These are phyloP conservation scores for Lepus americanus DNA, from an alignment of 2,113 vertebrate genomes.

Conservation along the genomic window DNA sequence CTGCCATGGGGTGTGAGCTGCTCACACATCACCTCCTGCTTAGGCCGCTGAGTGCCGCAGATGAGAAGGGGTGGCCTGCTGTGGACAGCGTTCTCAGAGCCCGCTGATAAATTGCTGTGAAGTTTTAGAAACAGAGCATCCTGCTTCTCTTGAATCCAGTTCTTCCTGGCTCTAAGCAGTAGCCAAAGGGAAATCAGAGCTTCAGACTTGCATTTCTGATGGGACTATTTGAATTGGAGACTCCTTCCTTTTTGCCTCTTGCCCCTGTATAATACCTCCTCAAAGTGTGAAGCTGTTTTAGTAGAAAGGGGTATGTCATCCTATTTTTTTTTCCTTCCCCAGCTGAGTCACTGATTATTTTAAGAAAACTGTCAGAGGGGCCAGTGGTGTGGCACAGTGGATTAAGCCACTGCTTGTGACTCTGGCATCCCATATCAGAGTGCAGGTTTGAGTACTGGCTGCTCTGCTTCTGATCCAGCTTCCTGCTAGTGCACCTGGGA, in stretches of 20 bases:
- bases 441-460: too few relatives aligned
- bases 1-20: background rate
- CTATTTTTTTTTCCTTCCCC: background rate
- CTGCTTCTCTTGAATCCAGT: background rate
- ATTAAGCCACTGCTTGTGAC: too few relatives aligned
- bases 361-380: too few relatives aligned
- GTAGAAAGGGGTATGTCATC: background rate
- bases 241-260: background rate
- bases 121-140: background rate
- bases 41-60: too few relatives aligned
- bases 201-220: background rate
- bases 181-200: background rate
- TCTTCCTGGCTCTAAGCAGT: background rate
- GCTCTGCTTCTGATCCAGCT: too few relatives aligned
- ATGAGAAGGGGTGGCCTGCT: background rate
- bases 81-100: background rate
- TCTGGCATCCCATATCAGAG: too few relatives aligned
- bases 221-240: background rate
- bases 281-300: conserved; percentile 24
- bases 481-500: too few relatives aligned
- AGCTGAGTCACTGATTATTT: conserved; percentile 3
- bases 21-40: rapidly evolving
- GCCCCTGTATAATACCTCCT: background rate
- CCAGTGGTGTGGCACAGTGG: too few relatives aligned
- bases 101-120: background rate